Evolutionary conservation across 2,888 invertebrate genomes (phyloP).

Genomic region (Lepeophtheirus nordmannii): DNA sequence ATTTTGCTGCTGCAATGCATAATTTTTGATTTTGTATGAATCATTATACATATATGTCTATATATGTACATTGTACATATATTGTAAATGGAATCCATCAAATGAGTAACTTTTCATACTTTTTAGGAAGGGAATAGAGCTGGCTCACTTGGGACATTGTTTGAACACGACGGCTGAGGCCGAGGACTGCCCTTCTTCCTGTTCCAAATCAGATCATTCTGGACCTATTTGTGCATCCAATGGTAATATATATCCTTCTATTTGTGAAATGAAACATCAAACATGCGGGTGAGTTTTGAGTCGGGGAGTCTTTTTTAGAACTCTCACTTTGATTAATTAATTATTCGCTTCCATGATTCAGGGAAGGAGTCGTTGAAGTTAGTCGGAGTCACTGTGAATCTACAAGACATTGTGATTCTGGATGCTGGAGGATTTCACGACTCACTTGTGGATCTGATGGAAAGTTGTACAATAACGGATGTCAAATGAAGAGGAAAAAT

Average conservation of each 20-base stretch:
- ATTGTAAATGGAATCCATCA: neutral
- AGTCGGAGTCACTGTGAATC: constrained; percentile 81
- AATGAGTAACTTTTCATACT: too few relatives aligned
- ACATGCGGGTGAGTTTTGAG: constrained; percentile 57
- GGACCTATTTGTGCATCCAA: constrained; percentile 83
- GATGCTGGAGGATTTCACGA: constrained; percentile 73
- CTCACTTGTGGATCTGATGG: constrained; percentile 82
- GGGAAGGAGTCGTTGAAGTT: constrained; percentile 67
- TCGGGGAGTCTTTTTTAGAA: constrained; percentile 39
- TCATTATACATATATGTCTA: too few relatives aligned
- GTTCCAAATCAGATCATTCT: constrained; percentile 58
- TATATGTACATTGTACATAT: neutral
- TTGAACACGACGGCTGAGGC: constrained; percentile 55
- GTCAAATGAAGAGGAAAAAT: constrained; percentile 78
- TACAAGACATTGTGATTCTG: constrained; percentile 73
- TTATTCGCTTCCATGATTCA: constrained; percentile 35
- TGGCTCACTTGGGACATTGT: constrained; percentile 49
- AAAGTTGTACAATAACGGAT: constrained; percentile 70
- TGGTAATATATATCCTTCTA: constrained; percentile 78
- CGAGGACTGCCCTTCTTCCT: constrained; percentile 72
- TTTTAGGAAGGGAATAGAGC: constrained; percentile 44
- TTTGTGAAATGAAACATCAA: constrained; percentile 77
- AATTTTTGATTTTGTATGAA: neutral
- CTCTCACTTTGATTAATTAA: neutral
- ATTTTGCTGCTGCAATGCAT: too few relatives aligned